A percentile compares a stretch with the other conserved stretches of the same genome.
These are phyloP conservation scores for Lota lota DNA, from an alignment of 2,113 vertebrate species.

Conservation along the genomic window DNA sequence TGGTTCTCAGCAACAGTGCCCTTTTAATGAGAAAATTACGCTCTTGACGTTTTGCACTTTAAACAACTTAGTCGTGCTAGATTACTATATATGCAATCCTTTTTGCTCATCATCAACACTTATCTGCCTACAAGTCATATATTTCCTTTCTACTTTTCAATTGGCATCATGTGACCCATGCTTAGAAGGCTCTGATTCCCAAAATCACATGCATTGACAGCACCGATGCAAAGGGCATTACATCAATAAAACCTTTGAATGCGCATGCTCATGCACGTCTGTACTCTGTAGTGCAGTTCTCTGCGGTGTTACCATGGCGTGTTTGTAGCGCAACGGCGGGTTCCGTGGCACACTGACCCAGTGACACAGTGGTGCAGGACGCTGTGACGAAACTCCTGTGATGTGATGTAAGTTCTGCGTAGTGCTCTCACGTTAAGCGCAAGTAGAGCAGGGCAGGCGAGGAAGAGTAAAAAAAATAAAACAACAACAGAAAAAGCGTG, in stretches of 20 bases:
- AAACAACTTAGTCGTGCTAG: too few species aligned
- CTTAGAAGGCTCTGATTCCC: too few species aligned
- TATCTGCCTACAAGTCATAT: too few species aligned
- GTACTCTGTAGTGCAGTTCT: slow-evolving; percentile 12
- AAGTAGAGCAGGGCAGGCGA: slow-evolving; percentile 60
- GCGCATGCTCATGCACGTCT: slow-evolving; percentile 27
- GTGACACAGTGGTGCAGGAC: slow-evolving; percentile 71
- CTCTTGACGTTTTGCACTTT: too few species aligned
- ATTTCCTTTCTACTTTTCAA: too few species aligned
- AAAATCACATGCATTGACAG: too few species aligned
- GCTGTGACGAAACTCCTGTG: slow-evolving; percentile 56
- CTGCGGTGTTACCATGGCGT: too few species aligned
- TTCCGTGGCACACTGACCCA: slow-evolving; percentile 68
- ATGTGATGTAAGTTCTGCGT: slow-evolving; percentile 47
- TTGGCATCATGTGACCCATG: too few species aligned
- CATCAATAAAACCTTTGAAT: background rate
- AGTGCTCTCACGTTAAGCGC: slow-evolving; percentile 70
- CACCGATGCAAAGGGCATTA: too few species aligned
- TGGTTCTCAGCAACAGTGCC: slow-evolving; percentile 53
- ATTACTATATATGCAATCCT: too few species aligned
- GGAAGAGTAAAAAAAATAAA: background rate
- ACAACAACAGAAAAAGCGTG: background rate
- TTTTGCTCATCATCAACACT: too few species aligned
- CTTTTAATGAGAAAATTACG: too few species aligned
- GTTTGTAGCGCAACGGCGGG: slow-evolving; percentile 14